A percentile compares a stretch with the other conserved stretches of the same genome.
Conservation (phyloP, 1,140 invertebrate species). For the Xylocopa sonorina region DNA sequence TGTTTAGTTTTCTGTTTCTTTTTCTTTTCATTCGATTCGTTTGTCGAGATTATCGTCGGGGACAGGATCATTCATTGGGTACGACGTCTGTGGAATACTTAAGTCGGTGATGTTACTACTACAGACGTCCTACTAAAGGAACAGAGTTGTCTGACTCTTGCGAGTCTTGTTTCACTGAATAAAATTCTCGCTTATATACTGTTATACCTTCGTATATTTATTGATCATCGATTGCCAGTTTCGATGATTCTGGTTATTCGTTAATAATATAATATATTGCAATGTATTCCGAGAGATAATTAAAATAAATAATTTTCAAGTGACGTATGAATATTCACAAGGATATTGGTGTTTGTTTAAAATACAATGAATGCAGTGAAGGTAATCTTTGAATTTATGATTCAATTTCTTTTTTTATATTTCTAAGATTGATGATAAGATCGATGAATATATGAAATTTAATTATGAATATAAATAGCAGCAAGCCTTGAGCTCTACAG, state of each 20-base stretch:
- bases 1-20: too few species aligned
- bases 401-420: background rate
- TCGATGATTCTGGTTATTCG: background rate
- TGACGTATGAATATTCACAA: background rate
- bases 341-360: background rate
- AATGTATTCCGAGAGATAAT: too few species aligned
- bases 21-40: too few species aligned
- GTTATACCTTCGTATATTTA: too few species aligned
- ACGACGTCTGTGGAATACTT: too few species aligned
- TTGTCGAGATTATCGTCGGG: too few species aligned
- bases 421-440: background rate
- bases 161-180: background rate
- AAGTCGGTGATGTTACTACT: too few species aligned
- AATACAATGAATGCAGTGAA: background rate
- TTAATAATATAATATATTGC: background rate
- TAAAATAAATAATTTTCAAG: too few species aligned
- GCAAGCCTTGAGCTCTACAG: background rate
- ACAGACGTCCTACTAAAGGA: too few species aligned
- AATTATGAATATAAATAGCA: constrained; percentile 9
- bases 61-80: too few species aligned
- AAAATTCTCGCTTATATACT: background rate
- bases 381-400: background rate
- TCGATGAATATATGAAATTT: constrained; percentile 25
- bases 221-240: background rate
- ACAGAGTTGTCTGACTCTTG: background rate